Percentiles rank a stretch among this genome's conserved stretches.
Evolutionary conservation across 2,113 vertebrate species (phyloP).

Genomic region (Acinonyx jubatus): DNA sequence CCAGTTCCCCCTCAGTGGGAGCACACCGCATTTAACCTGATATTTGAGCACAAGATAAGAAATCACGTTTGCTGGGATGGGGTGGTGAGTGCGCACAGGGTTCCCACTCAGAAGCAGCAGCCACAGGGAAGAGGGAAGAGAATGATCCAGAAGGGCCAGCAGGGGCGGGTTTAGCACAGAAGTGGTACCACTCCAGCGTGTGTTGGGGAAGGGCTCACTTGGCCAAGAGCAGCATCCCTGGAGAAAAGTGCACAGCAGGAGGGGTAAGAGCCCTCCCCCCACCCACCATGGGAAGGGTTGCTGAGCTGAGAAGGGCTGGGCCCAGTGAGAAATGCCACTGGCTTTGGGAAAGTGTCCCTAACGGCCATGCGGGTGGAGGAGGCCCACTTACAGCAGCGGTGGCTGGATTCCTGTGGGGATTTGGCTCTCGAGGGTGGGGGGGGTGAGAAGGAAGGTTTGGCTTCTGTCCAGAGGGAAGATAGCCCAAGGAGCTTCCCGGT

Average conservation of each 20-base stretch:
- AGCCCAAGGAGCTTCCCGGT: not conserved
- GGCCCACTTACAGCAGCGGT: not conserved
- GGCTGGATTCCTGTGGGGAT: not conserved
- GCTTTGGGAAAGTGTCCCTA: not conserved
- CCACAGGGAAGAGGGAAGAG: not conserved
- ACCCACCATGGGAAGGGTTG: not conserved
- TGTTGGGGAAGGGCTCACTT: not conserved
- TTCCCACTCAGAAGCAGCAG: not conserved
- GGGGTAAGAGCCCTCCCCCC: too few species aligned
- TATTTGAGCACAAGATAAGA: not conserved
- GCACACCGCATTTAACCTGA: not conserved
- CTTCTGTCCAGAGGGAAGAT: not conserved
- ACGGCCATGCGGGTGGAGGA: not conserved
- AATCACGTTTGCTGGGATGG: not conserved
- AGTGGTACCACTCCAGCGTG: not conserved
- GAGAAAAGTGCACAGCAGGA: not conserved
- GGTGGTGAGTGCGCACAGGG: not conserved
- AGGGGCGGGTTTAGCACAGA: accelerated
- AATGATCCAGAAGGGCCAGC: accelerated
- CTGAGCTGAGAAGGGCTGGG: not conserved
- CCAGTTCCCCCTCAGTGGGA: not conserved
- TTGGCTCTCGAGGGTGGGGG: not conserved
- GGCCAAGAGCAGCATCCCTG: not conserved
- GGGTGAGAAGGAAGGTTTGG: not conserved
- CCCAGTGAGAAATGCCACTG: not conserved